phyloP scores from a whole-genome alignment of 2,113 vertebrate genomes.

The Sterrhoptilus dennistouni region DNA sequence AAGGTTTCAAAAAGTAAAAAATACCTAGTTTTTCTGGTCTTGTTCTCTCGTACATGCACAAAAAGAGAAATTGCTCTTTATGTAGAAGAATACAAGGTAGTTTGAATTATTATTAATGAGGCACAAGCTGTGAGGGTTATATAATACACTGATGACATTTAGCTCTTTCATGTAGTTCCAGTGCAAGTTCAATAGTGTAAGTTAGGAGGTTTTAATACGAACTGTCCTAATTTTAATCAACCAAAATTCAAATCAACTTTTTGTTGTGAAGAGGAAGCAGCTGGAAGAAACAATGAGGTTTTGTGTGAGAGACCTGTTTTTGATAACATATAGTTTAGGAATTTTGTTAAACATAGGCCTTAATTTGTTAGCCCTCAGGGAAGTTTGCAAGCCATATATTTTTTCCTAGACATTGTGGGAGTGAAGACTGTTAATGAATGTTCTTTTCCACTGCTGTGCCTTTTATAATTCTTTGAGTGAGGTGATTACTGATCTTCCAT shows the following conservation, averaged over 20 bases:
- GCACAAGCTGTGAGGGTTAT: not conserved
- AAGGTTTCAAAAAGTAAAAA: not conserved
- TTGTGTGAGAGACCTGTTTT: not conserved
- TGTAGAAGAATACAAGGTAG: not conserved
- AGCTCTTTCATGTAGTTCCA: not conserved
- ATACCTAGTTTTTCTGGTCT: not conserved
- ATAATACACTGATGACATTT: not conserved
- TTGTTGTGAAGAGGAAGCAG: not conserved
- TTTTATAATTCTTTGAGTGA: not conserved
- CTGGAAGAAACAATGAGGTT: not conserved
- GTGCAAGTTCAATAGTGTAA: not conserved
- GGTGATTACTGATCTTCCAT: not conserved
- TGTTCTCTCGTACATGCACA: not conserved
- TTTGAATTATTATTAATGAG: not conserved
- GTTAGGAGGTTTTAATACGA: not conserved
- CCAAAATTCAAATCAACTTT: not conserved
- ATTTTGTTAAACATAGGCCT: constrained; percentile 15
- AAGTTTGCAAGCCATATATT: not conserved
- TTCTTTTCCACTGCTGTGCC: not conserved
- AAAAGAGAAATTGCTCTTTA: not conserved
- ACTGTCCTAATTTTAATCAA: not conserved
- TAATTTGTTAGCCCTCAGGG: constrained; percentile 16
- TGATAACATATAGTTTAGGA: not conserved
- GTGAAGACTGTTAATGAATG: not conserved
- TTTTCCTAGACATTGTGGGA: not conserved